Conservation (phyloP, 2,113 vertebrate species). For the Xenotilapia leptura region DNA sequence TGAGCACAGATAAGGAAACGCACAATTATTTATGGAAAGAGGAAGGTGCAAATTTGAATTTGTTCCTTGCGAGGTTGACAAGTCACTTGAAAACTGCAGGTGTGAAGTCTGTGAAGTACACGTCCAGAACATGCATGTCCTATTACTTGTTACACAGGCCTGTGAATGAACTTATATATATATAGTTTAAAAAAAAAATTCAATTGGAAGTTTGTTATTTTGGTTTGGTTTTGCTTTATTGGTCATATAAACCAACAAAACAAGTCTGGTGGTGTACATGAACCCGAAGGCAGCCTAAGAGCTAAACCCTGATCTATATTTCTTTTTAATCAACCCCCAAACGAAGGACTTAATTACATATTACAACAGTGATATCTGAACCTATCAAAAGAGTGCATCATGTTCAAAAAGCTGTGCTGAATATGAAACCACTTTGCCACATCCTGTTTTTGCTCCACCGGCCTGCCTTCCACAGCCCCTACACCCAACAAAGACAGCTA, state of each 20-base stretch:
- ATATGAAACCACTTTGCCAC: background rate
- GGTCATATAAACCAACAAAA: background rate
- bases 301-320: background rate
- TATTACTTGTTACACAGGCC: background rate
- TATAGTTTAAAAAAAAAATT: background rate
- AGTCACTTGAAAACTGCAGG: background rate
- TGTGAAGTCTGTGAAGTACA: background rate
- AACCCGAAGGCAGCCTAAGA: background rate
- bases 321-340: background rate
- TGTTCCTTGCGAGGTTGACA: background rate
- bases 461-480: background rate
- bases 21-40: conserved; percentile 8
- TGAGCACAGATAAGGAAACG: background rate
- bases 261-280: background rate
- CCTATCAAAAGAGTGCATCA: background rate
- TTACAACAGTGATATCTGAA: background rate
- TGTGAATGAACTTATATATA: background rate
- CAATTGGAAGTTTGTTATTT: background rate
- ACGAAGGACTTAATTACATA: background rate
- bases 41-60: background rate
- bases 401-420: background rate
- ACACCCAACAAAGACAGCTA: background rate
- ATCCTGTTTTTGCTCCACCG: conserved; percentile 35
- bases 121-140: background rate
- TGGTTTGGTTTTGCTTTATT: background rate